Evolutionary conservation across 2,113 vertebrate genomes (phyloP), one percentile per base, ranked within the genome.

Genomic region (Salvelinus namaycush): DNA sequence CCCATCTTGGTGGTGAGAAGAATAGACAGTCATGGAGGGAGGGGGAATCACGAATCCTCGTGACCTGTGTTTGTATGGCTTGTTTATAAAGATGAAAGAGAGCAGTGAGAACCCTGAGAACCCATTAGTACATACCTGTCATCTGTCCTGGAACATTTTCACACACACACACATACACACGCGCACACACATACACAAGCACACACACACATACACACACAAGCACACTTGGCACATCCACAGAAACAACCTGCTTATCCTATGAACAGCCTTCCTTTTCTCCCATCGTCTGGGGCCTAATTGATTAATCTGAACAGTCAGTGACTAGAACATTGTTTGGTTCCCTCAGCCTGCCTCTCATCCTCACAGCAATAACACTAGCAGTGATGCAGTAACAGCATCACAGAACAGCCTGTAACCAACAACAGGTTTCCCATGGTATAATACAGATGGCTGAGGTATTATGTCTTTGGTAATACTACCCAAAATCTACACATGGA

Each of bases 251-350:
- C 13, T 48, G 27, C 71, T 44, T 29, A 26, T 77, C 24, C 12
- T 66, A 5, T 31, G 51, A 68, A 72, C 66, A 57, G 39, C n/a
- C 51, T 66, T 22, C n/a, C n/a, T 27, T 65, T 75, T 69, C 24
- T 44, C 27, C 14, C 4, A 9, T 14, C 68, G 44, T 11, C 16
- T 34, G 27, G 12, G 54, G 68, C 4, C 34, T 49, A 76, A 64
- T 14, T 74, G 29, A 74, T 51, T 73, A 9, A 34, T 68, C 54
- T 75, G 48, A 74, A 69, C 26, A 51, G n/a, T 72, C 60, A 78
- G 22, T 65, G 69, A 77, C 39, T 68, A 26, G 31, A 34, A 34
- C 24, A 70, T 3, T 76, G 26, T 26, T n/a, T 72, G 71, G 24
- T 62, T 82, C 11, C 48, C 7, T 68, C 76, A 57, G 71, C 39